Evolutionary conservation across 23 tunicate species (phyloP).

Genomic region (Diplosoma virens): DNA sequence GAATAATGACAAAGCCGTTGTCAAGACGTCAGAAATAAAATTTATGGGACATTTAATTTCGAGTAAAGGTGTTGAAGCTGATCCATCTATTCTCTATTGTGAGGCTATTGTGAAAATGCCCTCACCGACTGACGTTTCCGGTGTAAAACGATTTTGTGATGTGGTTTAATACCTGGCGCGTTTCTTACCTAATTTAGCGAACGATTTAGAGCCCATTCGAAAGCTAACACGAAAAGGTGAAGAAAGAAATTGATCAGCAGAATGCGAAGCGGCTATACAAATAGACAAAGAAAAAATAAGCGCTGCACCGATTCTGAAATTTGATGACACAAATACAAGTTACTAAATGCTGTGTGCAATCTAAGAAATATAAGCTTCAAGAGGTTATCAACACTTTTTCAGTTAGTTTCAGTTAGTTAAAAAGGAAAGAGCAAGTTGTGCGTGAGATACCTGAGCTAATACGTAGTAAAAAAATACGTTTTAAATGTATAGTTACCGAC

Average conservation of each 20-base stretch:
- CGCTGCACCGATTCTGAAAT: slow-evolving; percentile 5
- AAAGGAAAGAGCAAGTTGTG: too few relatives aligned
- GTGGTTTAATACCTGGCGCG: slow-evolving; percentile 20
- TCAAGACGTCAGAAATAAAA: slow-evolving; percentile 18
- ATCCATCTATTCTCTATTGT: slow-evolving; percentile 11
- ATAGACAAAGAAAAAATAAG: slow-evolving; percentile 1
- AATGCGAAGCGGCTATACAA: slow-evolving; percentile 16
- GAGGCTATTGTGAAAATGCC: slow-evolving; percentile 24
- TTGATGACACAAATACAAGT: background rate
- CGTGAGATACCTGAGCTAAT: too few relatives aligned
- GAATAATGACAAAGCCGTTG: slow-evolving; percentile 11
- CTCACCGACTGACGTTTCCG: slow-evolving; percentile 16
- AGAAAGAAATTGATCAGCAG: slow-evolving; percentile 16
- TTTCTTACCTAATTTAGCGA: slow-evolving; percentile 20
- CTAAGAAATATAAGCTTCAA: too few relatives aligned
- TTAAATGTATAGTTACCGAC: too few relatives aligned
- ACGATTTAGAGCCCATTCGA: slow-evolving; percentile 18
- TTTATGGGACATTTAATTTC: slow-evolving; percentile 39
- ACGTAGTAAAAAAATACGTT: too few relatives aligned
- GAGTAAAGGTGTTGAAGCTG: slow-evolving; percentile 8
- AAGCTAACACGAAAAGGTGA: slow-evolving; percentile 16
- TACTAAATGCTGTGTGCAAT: too few relatives aligned
- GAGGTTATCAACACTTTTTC: too few relatives aligned
- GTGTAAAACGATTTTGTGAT: slow-evolving; percentile 17
- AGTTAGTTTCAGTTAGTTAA: too few relatives aligned